Percentiles rank a stretch among this genome's conserved stretches.
phyloP scores from a whole-genome alignment of 2,888 invertebrate species.

The Zaprionus obscuricornis region DNA sequence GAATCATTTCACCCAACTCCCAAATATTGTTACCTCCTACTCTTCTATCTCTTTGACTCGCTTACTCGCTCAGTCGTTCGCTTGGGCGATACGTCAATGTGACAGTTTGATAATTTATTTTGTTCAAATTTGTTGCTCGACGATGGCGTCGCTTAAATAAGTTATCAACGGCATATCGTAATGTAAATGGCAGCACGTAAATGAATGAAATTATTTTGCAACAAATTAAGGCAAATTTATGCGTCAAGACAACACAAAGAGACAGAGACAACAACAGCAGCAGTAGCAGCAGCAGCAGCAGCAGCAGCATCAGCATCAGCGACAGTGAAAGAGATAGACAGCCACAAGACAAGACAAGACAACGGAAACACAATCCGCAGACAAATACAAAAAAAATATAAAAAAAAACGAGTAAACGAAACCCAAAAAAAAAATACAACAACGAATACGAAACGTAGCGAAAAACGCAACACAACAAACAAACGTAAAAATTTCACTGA shows the following conservation, averaged over 20 bases:
- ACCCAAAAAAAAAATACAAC: conserved; percentile 26
- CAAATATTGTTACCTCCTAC: not conserved
- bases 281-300: not conserved
- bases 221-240: conserved; percentile 79
- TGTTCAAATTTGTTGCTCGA: conserved; percentile 71
- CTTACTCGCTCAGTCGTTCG: conserved; percentile 18
- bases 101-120: conserved; percentile 79
- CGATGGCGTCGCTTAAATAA: conserved; percentile 72
- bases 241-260: conserved; percentile 60
- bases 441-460: conserved; percentile 32
- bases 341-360: too few relatives aligned
- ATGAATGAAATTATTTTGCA: conserved; percentile 80
- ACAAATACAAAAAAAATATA: conserved; percentile 17
- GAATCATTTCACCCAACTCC: not conserved
- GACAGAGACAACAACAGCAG: not conserved
- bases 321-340: conserved; percentile 42
- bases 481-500: conserved; percentile 43
- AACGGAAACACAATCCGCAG: conserved; percentile 51
- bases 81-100: conserved; percentile 71
- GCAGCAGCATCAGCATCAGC: not conserved
- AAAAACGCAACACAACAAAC: conserved; percentile 42
- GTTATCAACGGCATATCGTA: conserved; percentile 72
- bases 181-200: conserved; percentile 76
- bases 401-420: conserved; percentile 32
- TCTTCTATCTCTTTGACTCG: not conserved